Base-by-base conservation (phyloP, 2,113 vertebrate genomes). In the Sporophila hypoxantha region DNA sequence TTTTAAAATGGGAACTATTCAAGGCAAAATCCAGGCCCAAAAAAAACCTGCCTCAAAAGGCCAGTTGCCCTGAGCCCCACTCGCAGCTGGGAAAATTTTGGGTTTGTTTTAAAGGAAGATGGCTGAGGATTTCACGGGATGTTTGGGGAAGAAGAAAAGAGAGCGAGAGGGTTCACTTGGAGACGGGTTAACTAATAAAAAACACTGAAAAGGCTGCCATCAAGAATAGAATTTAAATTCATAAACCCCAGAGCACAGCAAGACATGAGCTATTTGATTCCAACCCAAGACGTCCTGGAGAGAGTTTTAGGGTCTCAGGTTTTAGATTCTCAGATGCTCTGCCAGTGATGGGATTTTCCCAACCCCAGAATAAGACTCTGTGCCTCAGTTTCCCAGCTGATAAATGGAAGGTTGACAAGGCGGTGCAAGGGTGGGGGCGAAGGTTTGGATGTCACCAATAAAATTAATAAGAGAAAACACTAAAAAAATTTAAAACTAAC, bases 341-440 rank as follows among this genome's bases (percentile, higher is more conserved):
- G 20, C 0, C 65, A 34, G 56, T 0, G 34, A 4, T 0, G 39
- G 68, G 41, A 44, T 36, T 84, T 73, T 50, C 19, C 50, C 2
- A 5, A 30, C 0, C 2, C 9, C 49, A 39, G 49, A 44, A 76
- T 2, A 8, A 1, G n/a, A 17, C 16, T 16, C 69, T 1, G 2
- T 34, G 46, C 56, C 81, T 70, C 65, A 3, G 39, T 62, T 86
- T 69, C 77, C 87, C 84, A n/a, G 9, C 22, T 9, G 65, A 29
- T 3, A 41, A 41, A 70, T 0, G 7, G n/a, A n/a, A 14, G 2
- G 27, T 6, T 0, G 14, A 29, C 2, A 16, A 32, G 61, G 56
- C 2, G 11, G 22, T 2, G 13, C 0, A 0, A 50, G 73, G 68
- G 41, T 3, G 84, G n/a, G n/a, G n/a, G n/a, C n/a, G 49, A 26